Percentiles rank a stretch among this genome's conserved stretches.
Conservation (phyloP, 2,113 vertebrate genomes). For the human (Homo sapiens) region GRCh38 chr4:44653501-44654000, state of each 20-base stretch:
- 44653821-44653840: not conserved
- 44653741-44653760: not conserved
- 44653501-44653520: not conserved
- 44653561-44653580: not conserved
- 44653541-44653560: not conserved
- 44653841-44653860: not conserved
- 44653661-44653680: not conserved
- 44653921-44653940: slow-evolving; percentile 14
- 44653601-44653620: not conserved
- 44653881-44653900: not conserved
- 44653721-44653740: not conserved
- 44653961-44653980: slow-evolving; percentile 14
- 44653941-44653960: not conserved
- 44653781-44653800: not conserved
- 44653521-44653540: not conserved
- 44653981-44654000: slow-evolving; percentile 53
- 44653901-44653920: not conserved
- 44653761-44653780: not conserved
- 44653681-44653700: not conserved
- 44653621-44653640: not conserved
- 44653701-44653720: not conserved
- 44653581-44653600: not conserved
- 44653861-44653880: not conserved
- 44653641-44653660: not conserved
- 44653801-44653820: not conserved